phyloP scores from a whole-genome alignment of 2,113 vertebrate genomes.

The Mus musculus region GRCm39 chr19:20828501-20829000 shows the following conservation, averaged over 20 bases:
- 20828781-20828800: neutral
- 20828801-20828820: neutral
- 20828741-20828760: neutral
- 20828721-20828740: neutral
- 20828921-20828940: neutral
- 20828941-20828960: neutral
- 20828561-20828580: neutral
- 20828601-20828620: neutral
- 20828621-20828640: neutral
- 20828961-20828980: neutral
- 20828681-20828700: neutral
- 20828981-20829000: neutral
- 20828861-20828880: neutral
- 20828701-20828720: neutral
- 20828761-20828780: neutral
- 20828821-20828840: neutral
- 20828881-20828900: neutral
- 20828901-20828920: neutral
- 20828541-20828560: neutral
- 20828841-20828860: neutral
- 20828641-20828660: neutral
- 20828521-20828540: neutral
- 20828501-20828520: neutral
- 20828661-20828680: neutral
- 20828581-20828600: neutral